Percentiles rank a stretch among this genome's conserved stretches.
Evolutionary conservation across 2,888 invertebrate genomes (phyloP).

Genomic region (Melanargia galathea): DNA sequence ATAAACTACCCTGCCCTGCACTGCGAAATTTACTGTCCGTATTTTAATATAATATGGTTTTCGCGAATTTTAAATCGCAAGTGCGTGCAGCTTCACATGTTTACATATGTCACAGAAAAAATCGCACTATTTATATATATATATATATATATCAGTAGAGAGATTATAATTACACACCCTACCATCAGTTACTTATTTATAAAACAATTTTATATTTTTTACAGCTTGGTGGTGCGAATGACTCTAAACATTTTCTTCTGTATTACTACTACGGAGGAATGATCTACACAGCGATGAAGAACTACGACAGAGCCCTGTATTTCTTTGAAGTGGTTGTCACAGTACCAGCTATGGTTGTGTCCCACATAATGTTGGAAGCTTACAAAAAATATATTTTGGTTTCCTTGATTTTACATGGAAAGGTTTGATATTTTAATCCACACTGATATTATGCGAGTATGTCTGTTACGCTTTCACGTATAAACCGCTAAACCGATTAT

Average conservation of each 20-base stretch:
- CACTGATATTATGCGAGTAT: neutral
- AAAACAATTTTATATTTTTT: conserved; percentile 44
- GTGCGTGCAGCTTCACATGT: too few relatives aligned
- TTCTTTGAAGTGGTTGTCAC: conserved; percentile 98
- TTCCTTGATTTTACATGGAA: conserved; percentile 94
- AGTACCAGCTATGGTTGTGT: conserved; percentile 96
- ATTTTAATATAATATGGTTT: too few relatives aligned
- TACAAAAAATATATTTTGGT: conserved; percentile 98
- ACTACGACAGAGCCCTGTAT: conserved; percentile 95
- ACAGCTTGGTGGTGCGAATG: conserved; percentile 88
- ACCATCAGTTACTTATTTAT: too few relatives aligned
- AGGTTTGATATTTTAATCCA: conserved; percentile 78
- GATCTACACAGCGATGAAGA: conserved; percentile 97
- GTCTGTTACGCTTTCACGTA: too few relatives aligned
- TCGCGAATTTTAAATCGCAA: too few relatives aligned
- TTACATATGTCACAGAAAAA: too few relatives aligned
- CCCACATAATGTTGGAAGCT: conserved; percentile 98
- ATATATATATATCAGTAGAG: too few relatives aligned
- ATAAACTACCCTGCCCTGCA: too few relatives aligned
- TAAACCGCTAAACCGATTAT: too few relatives aligned
- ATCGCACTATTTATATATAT: too few relatives aligned
- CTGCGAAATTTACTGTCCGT: too few relatives aligned
- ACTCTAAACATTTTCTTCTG: conserved; percentile 94
- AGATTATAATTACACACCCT: too few relatives aligned
- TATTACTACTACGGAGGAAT: conserved; percentile 99